These are phyloP conservation scores for Probosciger aterrimus DNA, from an alignment of 2,113 vertebrate species.

Conservation along the genomic window DNA sequence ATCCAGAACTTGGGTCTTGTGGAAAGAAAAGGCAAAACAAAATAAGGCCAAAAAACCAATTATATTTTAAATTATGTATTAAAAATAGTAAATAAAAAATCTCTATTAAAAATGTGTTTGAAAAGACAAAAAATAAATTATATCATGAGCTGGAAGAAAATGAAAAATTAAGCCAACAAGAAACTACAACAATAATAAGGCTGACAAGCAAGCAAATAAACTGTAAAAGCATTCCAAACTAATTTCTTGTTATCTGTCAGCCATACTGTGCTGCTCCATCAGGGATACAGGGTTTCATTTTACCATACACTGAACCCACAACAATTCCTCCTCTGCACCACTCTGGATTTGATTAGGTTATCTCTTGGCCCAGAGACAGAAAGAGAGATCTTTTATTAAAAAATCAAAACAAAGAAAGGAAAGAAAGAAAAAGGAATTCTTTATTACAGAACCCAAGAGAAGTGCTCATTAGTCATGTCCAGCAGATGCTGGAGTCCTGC, in stretches of 20 bases:
- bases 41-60: neutral
- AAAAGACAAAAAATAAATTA: neutral
- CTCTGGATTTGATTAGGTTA: neutral
- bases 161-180: neutral
- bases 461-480: neutral
- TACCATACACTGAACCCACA: neutral
- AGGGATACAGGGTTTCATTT: neutral
- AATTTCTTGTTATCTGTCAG: neutral
- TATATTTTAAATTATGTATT: neutral
- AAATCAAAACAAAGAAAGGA: neutral
- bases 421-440: neutral
- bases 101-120: neutral
- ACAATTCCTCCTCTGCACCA: neutral
- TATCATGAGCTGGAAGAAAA: neutral
- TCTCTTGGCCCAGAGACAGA: neutral
- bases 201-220: conserved; percentile 6
- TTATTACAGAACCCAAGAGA: neutral
- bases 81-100: neutral
- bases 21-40: neutral
- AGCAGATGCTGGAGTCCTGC: neutral
- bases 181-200: neutral
- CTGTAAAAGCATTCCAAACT: neutral
- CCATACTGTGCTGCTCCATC: neutral
- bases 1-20: neutral
- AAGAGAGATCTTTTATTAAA: neutral